phyloP scores from a whole-genome alignment of 35 echinoderm and acorn worm species.

The Ophioderma brevispina region DNA sequence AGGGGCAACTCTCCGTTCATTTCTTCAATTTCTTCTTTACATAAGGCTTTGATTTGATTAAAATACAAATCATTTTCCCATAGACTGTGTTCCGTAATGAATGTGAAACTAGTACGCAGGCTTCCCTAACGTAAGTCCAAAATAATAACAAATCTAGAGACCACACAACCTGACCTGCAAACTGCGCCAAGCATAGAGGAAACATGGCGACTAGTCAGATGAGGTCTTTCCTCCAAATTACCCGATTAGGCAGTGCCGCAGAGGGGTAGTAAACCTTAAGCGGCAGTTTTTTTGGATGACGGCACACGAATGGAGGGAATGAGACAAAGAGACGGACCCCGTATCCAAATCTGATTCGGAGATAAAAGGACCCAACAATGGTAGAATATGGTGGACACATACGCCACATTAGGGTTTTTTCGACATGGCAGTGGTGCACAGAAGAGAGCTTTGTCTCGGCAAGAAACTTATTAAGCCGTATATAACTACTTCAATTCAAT shows the following conservation, averaged over 20 bases:
- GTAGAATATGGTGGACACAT: background rate
- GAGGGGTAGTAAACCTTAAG: slow-evolving; percentile 34
- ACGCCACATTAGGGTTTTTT: no score
- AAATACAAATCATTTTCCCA: no score
- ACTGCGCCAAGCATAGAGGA: background rate
- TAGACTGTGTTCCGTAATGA: no score
- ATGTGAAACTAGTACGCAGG: no score
- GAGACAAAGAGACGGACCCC: slow-evolving; percentile 37
- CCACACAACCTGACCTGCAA: background rate
- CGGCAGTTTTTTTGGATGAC: slow-evolving; percentile 43
- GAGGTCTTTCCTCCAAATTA: slow-evolving; percentile 14
- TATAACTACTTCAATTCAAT: background rate
- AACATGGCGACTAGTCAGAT: background rate
- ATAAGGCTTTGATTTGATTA: no score
- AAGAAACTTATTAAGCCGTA: background rate
- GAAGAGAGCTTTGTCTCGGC: no score
- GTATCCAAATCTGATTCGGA: slow-evolving; percentile 36
- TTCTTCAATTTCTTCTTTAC: no score
- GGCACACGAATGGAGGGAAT: slow-evolving; percentile 30
- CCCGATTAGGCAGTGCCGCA: slow-evolving; percentile 21
- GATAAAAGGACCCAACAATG: slow-evolving; percentile 33
- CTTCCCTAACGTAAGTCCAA: no score
- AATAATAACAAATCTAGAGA: slow-evolving; percentile 12
- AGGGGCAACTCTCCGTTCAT: no score
- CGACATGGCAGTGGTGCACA: no score